Conservation (phyloP, 2,888 invertebrate genomes). For the Megastigmus dorsalis region DNA sequence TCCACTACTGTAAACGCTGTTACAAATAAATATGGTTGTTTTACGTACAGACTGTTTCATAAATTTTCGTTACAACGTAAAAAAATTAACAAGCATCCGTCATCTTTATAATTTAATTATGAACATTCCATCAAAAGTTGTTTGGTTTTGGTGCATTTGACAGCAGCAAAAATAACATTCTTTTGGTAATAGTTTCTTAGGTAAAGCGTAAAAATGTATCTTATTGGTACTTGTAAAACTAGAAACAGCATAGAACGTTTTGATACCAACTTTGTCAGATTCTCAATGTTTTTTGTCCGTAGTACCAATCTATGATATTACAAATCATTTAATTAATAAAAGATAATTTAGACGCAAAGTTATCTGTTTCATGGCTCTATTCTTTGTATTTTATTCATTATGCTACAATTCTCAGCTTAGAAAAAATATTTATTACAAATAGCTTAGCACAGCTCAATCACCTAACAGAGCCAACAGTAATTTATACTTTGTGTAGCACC, state of each 20-base stretch:
- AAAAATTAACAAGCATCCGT: conserved; percentile 33
- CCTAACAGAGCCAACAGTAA: conserved; percentile 36
- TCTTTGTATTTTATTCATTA: conserved; percentile 25
- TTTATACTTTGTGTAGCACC: conserved; percentile 56
- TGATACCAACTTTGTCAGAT: conserved; percentile 36
- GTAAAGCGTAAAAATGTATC: conserved; percentile 41
- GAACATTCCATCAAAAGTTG: conserved; percentile 33
- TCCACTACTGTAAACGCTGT: conserved; percentile 21
- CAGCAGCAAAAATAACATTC: conserved; percentile 43
- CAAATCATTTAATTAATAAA: conserved; percentile 14
- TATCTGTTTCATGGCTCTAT: conserved; percentile 13
- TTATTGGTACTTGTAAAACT: conserved; percentile 40
- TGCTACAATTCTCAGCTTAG: conserved; percentile 43
- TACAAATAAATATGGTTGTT: conserved; percentile 43
- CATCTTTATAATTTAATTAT: conserved; percentile 15
- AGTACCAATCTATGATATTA: conserved; percentile 9
- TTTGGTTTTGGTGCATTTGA: conserved; percentile 38
- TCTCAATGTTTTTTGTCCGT: conserved; percentile 2
- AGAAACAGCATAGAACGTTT: conserved; percentile 40
- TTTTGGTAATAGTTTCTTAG: conserved; percentile 53
- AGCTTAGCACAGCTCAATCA: conserved; percentile 36
- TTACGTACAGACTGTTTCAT: neutral
- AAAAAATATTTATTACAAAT: conserved; percentile 53
- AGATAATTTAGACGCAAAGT: conserved; percentile 33
- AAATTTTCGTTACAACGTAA: conserved; percentile 6